Conservation (phyloP, 2,113 vertebrate species). For the Hucho hucho region DNA sequence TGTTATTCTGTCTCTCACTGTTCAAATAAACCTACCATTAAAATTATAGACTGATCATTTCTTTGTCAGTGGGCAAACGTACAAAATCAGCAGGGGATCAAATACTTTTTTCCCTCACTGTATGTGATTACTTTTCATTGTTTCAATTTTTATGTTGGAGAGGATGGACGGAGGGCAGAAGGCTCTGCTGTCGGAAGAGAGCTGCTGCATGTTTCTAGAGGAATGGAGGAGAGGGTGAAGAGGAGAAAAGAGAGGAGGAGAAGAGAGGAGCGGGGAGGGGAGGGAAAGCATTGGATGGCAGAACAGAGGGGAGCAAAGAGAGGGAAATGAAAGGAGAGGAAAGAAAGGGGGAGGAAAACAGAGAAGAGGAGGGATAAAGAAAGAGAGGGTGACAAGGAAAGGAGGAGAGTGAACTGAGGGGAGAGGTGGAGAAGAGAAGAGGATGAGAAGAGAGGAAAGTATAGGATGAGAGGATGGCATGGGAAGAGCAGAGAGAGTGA, state of each 20-base stretch:
- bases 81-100: too few relatives aligned
- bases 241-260: not conserved
- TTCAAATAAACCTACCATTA: too few relatives aligned
- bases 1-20: too few relatives aligned
- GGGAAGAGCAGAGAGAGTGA: conserved; percentile 11
- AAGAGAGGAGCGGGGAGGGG: not conserved
- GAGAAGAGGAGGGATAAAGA: too few relatives aligned
- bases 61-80: too few relatives aligned
- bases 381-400: not conserved
- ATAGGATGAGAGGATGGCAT: not conserved
- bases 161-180: conserved; percentile 6
- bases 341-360: not conserved
- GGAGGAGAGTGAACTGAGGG: not conserved
- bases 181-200: not conserved
- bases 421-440: conserved; percentile 2
- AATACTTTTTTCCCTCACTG: too few relatives aligned
- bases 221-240: not conserved
- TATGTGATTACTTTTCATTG: not conserved
- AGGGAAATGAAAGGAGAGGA: too few relatives aligned
- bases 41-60: too few relatives aligned
- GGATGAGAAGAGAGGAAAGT: not conserved
- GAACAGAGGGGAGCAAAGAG: not conserved
- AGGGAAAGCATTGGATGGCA: not conserved
- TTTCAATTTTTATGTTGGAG: conserved; percentile 3
- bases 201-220: not conserved